phyloP scores from a whole-genome alignment of 2,888 invertebrate genomes.

The Drosophila aldrichi region DNA sequence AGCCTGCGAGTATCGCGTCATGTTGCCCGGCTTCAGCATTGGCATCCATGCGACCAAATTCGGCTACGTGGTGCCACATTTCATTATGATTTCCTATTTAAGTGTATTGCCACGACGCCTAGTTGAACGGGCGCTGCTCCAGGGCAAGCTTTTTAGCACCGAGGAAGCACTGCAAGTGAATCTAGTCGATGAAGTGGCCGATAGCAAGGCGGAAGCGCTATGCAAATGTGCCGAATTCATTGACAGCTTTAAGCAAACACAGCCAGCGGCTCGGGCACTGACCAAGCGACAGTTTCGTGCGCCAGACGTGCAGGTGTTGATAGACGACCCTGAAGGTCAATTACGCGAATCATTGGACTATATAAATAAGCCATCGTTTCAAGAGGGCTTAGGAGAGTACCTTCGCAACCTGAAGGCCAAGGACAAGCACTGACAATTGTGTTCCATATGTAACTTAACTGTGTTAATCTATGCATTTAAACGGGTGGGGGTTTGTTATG shows the following conservation, averaged over 20 bases:
- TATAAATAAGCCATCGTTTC: slow-evolving; percentile 88
- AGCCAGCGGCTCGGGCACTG: slow-evolving; percentile 87
- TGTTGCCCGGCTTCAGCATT: slow-evolving; percentile 92
- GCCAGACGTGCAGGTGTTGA: slow-evolving; percentile 86
- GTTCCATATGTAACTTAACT: slow-evolving; percentile 36
- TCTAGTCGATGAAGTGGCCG: slow-evolving; percentile 91
- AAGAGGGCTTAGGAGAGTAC: slow-evolving; percentile 85
- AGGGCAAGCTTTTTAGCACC: slow-evolving; percentile 90
- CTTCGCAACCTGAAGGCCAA: slow-evolving; percentile 35
- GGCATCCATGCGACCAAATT: slow-evolving; percentile 95
- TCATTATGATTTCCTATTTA: slow-evolving; percentile 89
- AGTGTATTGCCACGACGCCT: slow-evolving; percentile 88
- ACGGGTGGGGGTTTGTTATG: slow-evolving; percentile 7
- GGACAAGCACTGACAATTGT: slow-evolving; percentile 18
- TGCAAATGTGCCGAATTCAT: slow-evolving; percentile 89
- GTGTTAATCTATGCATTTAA: slow-evolving; percentile 40
- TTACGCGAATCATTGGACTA: slow-evolving; percentile 88
- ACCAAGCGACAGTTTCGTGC: slow-evolving; percentile 87
- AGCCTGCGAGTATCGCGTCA: slow-evolving; percentile 93
- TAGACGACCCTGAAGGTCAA: slow-evolving; percentile 88
- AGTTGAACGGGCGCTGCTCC: slow-evolving; percentile 91
- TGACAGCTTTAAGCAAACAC: slow-evolving; percentile 88
- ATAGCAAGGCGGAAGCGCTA: slow-evolving; percentile 89
- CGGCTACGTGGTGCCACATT: slow-evolving; percentile 91
- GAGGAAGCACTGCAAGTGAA: slow-evolving; percentile 92